A percentile compares a stretch with the other conserved stretches of the same genome.
These are phyloP conservation scores for Carterocephalus palaemon DNA, from an alignment of 2,888 invertebrate species.

Conservation along the genomic window DNA sequence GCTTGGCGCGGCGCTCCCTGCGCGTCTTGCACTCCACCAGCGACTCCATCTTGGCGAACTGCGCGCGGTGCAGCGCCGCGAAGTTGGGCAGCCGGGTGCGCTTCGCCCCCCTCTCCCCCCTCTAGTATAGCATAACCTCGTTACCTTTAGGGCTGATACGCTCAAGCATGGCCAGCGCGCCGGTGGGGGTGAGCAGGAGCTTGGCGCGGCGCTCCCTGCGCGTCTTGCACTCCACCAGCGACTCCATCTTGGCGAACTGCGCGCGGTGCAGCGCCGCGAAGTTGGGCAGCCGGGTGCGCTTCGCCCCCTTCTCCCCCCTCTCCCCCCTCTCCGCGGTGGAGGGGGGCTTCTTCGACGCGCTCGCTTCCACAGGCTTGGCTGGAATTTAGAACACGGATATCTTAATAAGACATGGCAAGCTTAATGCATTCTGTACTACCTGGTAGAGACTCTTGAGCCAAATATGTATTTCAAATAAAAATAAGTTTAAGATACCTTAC, in stretches of 20 bases:
- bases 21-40: constrained; percentile 79
- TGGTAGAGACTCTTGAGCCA: too few relatives aligned
- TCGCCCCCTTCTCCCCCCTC: constrained; percentile 38
- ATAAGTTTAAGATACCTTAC: too few relatives aligned
- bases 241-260: constrained; percentile 83
- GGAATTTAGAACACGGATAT: constrained; percentile 15
- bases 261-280: constrained; percentile 83
- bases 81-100: constrained; percentile 84
- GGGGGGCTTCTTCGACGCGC: constrained; percentile 19
- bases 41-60: constrained; percentile 84
- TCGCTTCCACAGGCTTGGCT: constrained; percentile 47
- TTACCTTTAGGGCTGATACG: constrained; percentile 55
- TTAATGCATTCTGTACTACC: too few relatives aligned
- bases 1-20: constrained; percentile 63
- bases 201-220: constrained; percentile 66
- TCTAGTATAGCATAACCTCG: too few relatives aligned
- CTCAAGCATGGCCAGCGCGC: constrained; percentile 41
- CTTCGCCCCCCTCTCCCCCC: constrained; percentile 38
- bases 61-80: constrained; percentile 81
- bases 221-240: constrained; percentile 79
- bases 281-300: constrained; percentile 82
- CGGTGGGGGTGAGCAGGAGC: constrained; percentile 58
- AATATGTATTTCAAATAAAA: too few relatives aligned
- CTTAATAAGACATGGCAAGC: too few relatives aligned
- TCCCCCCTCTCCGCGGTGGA: constrained; percentile 38